Evolutionary conservation across 2,797 vertebrate species (phyloP).

Genomic region (Microtus obscurus): DNA sequence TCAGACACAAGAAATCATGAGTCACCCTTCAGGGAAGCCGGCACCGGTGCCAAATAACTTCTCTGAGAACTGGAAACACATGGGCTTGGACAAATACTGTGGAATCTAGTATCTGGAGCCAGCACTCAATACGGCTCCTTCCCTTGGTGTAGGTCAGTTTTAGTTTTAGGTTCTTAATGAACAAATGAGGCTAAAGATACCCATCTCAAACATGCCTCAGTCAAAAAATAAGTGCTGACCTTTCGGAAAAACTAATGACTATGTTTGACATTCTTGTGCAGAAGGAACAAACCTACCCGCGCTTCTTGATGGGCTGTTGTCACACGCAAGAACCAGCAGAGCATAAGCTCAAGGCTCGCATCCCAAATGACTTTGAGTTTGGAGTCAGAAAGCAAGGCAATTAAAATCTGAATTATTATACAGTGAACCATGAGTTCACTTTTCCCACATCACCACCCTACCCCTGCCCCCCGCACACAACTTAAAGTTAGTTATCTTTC

Average conservation of each 20-base stretch:
- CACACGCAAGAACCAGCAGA: background rate
- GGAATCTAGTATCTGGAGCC: slow-evolving; percentile 6
- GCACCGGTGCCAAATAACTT: background rate
- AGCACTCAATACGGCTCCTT: background rate
- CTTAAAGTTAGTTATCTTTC: slow-evolving; percentile 32
- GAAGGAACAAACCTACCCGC: background rate
- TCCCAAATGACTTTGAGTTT: background rate
- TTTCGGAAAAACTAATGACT: slow-evolving; percentile 44
- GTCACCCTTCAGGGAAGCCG: slow-evolving; percentile 62
- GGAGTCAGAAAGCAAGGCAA: background rate
- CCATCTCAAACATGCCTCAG: slow-evolving; percentile 39
- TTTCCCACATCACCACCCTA: background rate
- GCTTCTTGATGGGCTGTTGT: background rate
- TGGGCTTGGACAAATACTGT: slow-evolving; percentile 59
- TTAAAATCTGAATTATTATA: slow-evolving; percentile 43
- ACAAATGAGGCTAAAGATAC: slow-evolving; percentile 3
- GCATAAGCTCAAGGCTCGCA: background rate
- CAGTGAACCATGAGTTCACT: background rate
- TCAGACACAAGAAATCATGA: slow-evolving; percentile 68
- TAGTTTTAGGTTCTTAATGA: slow-evolving; percentile 29
- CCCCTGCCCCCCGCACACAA: background rate
- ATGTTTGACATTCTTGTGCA: background rate
- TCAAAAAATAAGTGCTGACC: slow-evolving; percentile 23
- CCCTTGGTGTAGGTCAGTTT: background rate
- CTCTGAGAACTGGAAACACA: slow-evolving; percentile 70